Percentiles rank a stretch among this genome's conserved stretches.
Conservation (phyloP, 1,140 invertebrate species). For the Megalopta genalis region DNA sequence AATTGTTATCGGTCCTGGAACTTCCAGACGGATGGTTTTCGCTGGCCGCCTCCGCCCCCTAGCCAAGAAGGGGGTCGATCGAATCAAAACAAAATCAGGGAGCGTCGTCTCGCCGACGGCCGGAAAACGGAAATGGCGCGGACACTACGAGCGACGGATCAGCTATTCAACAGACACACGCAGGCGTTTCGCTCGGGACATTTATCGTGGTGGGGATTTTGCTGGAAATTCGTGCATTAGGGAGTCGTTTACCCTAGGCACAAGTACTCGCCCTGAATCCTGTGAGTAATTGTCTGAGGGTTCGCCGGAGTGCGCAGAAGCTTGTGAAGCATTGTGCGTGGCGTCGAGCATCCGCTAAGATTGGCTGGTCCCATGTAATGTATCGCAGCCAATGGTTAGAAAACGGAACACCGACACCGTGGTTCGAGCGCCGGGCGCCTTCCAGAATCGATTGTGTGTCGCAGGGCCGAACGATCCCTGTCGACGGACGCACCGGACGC, state of each 20-base stretch:
- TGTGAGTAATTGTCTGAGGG: slow-evolving; percentile 62
- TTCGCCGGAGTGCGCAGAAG: slow-evolving; percentile 17
- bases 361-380: slow-evolving; percentile 61
- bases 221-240: slow-evolving; percentile 52
- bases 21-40: slow-evolving; percentile 1
- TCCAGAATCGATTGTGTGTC: slow-evolving; percentile 40
- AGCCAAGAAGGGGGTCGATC: neutral
- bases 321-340: slow-evolving; percentile 39
- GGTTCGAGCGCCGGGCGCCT: slow-evolving; percentile 26
- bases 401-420: neutral
- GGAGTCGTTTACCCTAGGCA: slow-evolving; percentile 36
- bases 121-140: neutral
- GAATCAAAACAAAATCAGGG: neutral
- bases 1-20: slow-evolving; percentile 13
- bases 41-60: no score
- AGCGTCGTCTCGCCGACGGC: neutral
- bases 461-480: slow-evolving; percentile 32
- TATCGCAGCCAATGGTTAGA: slow-evolving; percentile 57
- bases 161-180: slow-evolving; percentile 16
- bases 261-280: slow-evolving; percentile 59
- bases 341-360: slow-evolving; percentile 24
- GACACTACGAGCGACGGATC: neutral
- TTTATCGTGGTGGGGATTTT: slow-evolving; percentile 14
- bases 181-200: neutral
- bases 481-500: slow-evolving; percentile 13